These are phyloP conservation scores for Neria commutata DNA, from an alignment of 2,888 invertebrate genomes.

Conservation along the genomic window DNA sequence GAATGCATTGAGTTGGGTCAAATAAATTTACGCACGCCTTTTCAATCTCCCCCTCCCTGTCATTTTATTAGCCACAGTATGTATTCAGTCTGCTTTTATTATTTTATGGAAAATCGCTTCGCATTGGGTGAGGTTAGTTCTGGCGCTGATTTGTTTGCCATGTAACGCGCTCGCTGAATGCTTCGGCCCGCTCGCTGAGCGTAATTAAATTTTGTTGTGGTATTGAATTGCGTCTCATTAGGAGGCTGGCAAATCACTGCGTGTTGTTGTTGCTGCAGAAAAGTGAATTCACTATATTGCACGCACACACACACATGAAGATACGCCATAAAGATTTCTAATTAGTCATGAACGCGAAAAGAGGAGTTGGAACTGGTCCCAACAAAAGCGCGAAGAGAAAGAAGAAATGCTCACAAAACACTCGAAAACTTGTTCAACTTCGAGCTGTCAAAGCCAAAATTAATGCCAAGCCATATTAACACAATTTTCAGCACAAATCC, in stretches of 20 bases:
- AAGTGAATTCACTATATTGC: too few species aligned
- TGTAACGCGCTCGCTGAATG: background rate
- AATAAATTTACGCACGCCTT: slow-evolving; percentile 1
- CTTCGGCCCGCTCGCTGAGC: background rate
- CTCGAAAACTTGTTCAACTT: background rate
- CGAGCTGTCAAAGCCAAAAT: background rate
- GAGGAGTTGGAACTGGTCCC: background rate
- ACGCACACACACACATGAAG: too few species aligned
- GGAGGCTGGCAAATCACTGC: too few species aligned
- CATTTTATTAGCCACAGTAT: too few species aligned
- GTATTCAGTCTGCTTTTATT: background rate
- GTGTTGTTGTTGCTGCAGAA: too few species aligned
- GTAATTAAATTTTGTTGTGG: background rate
- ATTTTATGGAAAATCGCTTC: background rate
- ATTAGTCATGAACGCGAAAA: background rate
- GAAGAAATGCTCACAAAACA: background rate
- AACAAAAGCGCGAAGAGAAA: background rate
- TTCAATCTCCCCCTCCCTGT: background rate
- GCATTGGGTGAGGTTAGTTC: slow-evolving; percentile 1
- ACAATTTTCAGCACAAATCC: background rate
- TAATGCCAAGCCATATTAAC: background rate
- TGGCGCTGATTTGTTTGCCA: background rate
- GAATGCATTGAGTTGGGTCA: background rate
- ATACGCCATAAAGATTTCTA: background rate
- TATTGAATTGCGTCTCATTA: background rate